Evolutionary conservation across 2,888 invertebrate genomes (phyloP).

Genomic region (Gibbula magus): DNA sequence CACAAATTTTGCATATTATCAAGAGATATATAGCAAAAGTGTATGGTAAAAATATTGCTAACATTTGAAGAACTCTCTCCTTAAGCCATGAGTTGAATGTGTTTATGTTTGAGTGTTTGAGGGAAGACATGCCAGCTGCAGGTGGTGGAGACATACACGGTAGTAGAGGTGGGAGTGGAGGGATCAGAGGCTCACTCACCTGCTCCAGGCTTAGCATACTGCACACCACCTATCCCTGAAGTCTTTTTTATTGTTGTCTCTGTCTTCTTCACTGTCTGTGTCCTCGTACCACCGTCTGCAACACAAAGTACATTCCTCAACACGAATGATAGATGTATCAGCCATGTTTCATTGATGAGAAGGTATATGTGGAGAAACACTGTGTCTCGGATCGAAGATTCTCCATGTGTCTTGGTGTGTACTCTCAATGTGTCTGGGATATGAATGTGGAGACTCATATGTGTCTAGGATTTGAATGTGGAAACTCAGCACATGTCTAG

Average conservation of each 20-base stretch:
- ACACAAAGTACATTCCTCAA: neutral
- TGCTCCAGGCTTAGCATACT: slow-evolving; percentile 48
- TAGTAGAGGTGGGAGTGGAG: neutral
- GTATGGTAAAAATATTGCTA: no score
- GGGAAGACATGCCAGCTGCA: no score
- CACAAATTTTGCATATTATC: no score
- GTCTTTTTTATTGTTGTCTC: slow-evolving; percentile 46
- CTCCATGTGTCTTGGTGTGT: neutral
- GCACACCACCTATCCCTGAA: slow-evolving; percentile 44
- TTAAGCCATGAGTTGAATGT: no score
- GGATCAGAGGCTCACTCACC: slow-evolving; percentile 14
- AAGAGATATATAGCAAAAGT: no score
- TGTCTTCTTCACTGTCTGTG: slow-evolving; percentile 52
- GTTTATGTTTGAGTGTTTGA: no score
- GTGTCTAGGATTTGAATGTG: no score
- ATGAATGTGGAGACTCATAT: neutral
- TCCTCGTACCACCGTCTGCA: slow-evolving; percentile 44
- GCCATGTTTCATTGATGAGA: neutral
- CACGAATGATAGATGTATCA: neutral
- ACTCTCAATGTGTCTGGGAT: neutral
- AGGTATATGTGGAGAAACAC: slow-evolving; percentile 27
- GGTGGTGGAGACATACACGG: neutral
- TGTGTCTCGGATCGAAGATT: no score
- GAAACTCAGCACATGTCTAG: no score
- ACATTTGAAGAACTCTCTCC: no score